Evolutionary conservation across 2,113 vertebrate genomes (phyloP).

Genomic region (Nannospalax galili): DNA sequence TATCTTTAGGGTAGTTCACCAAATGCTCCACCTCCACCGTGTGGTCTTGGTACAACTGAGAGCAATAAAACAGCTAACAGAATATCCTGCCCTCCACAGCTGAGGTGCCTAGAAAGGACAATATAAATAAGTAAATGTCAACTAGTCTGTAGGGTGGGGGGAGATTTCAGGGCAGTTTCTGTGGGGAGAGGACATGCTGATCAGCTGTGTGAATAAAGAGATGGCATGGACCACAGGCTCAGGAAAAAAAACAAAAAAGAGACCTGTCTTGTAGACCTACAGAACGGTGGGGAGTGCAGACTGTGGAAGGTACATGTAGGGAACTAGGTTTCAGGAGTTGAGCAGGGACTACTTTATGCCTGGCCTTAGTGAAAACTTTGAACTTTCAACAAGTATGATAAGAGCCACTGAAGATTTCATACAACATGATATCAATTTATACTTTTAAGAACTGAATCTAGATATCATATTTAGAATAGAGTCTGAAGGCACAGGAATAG

Average conservation of each 20-base stretch:
- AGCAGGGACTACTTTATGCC: background rate
- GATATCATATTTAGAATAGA: background rate
- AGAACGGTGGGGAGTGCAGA: too few relatives aligned
- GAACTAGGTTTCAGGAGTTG: background rate
- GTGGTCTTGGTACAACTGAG: background rate
- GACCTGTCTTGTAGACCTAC: too few relatives aligned
- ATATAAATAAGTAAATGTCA: background rate
- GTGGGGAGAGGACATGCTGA: background rate
- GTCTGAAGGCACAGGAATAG: background rate
- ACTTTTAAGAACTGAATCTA: background rate
- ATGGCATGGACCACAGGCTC: background rate
- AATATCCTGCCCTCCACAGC: background rate
- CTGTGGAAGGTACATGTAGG: background rate
- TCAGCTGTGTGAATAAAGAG: background rate
- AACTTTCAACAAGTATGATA: background rate
- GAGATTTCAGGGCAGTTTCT: background rate
- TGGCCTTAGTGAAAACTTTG: background rate
- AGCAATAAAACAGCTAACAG: background rate
- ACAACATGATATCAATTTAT: background rate
- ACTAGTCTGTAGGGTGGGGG: background rate
- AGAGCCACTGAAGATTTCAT: background rate
- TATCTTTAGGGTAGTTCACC: background rate
- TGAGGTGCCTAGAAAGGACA: background rate
- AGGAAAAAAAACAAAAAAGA: too few relatives aligned
- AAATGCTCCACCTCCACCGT: background rate